Evolutionary conservation across 2,797 vertebrate species (phyloP).

Genomic region (Micromesistius poutassou): DNA sequence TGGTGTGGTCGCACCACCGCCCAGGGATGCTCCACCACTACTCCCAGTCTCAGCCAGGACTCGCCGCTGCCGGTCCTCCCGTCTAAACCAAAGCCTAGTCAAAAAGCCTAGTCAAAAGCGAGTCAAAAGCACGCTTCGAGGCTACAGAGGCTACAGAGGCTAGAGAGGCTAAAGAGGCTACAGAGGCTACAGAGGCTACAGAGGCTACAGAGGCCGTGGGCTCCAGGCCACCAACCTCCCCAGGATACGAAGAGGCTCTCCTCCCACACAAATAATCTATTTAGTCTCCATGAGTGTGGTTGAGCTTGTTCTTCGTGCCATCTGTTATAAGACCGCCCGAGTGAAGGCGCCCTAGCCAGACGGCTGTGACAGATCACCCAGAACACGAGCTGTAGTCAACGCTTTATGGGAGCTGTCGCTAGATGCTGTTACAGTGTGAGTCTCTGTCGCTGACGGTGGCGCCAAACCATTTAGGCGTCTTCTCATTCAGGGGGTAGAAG

Average conservation of each 20-base stretch:
- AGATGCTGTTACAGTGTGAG: not conserved
- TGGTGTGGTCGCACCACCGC: not conserved
- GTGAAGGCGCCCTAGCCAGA: not conserved
- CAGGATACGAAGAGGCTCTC: not conserved
- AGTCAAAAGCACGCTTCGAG: conserved; percentile 36
- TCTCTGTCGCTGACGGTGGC: not conserved
- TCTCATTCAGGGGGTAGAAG: not conserved
- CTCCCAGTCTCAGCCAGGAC: not conserved
- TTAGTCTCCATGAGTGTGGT: not conserved
- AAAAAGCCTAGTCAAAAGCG: no score
- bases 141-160: conserved; percentile 5
- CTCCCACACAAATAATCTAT: no score
- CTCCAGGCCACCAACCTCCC: not conserved
- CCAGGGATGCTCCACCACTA: not conserved
- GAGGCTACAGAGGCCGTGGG: no score
- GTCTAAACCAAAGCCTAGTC: conserved; percentile 8
- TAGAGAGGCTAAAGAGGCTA: conserved; percentile 10
- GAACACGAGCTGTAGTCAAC: conserved; percentile 26
- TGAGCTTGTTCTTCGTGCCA: not conserved
- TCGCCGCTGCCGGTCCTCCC: no score
- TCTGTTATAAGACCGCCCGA: not conserved
- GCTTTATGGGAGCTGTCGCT: conserved; percentile 6
- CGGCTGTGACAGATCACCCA: not conserved
- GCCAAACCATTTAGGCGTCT: not conserved
- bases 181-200: no score